These are phyloP conservation scores for Ectemnius cavifrons DNA, from an alignment of 2,888 invertebrate genomes.

Conservation along the genomic window DNA sequence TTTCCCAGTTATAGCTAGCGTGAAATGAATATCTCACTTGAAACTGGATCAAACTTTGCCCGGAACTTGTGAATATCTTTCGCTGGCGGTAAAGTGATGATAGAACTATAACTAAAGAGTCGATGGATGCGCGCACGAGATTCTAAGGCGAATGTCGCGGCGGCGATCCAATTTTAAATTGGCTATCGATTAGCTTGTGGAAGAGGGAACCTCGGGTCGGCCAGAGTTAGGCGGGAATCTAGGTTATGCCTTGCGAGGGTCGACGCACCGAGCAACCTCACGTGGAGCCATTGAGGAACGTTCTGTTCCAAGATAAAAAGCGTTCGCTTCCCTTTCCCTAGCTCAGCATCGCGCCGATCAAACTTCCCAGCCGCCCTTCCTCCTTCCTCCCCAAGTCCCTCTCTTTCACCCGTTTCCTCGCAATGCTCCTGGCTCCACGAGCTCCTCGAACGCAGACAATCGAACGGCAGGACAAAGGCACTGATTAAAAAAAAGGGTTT, in stretches of 20 bases:
- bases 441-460: conserved; percentile 56
- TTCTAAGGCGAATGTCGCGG: conserved; percentile 1
- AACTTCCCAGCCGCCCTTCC: conserved; percentile 24
- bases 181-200: conserved; percentile 5
- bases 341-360: conserved; percentile 35
- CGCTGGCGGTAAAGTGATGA: too few relatives aligned
- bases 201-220: conserved; percentile 3
- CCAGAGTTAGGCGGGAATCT: conserved; percentile 23
- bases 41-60: too few relatives aligned
- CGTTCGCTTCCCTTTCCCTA: conserved; percentile 29
- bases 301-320: conserved; percentile 4
- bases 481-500: conserved; percentile 61
- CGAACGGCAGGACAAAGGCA: conserved; percentile 60
- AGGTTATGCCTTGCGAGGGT: conserved; percentile 31
- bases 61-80: too few relatives aligned
- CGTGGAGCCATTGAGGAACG: conserved; percentile 6
- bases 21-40: too few relatives aligned
- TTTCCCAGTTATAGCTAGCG: too few relatives aligned
- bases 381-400: conserved; percentile 1
- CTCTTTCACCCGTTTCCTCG: conserved; percentile 31
- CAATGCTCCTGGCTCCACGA: conserved; percentile 9
- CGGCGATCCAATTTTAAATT: conserved; percentile 8
- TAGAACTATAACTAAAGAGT: too few relatives aligned
- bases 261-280: conserved; percentile 14
- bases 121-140: too few relatives aligned